phyloP scores from a whole-genome alignment of 30 jellyfish, hydroid and myxozoan species.

The Chrysaora quinquecirrha region DNA sequence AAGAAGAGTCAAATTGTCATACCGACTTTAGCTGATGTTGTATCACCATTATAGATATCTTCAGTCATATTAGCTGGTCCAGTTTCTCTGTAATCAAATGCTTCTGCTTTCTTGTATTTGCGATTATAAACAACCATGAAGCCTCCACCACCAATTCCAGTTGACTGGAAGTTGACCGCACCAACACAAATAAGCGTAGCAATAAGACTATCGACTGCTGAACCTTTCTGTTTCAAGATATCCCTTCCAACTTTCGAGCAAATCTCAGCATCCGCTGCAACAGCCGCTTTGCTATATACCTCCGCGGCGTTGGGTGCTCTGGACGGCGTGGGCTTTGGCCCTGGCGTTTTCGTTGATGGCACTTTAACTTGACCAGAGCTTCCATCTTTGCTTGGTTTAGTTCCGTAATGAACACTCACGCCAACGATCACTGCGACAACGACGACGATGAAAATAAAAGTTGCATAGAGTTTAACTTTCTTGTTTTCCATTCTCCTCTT shows the following conservation, averaged over 20 bases:
- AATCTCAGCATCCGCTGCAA: constrained; percentile 70
- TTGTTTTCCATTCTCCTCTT: constrained; percentile 29
- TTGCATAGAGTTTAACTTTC: constrained; percentile 22
- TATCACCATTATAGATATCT: constrained; percentile 51
- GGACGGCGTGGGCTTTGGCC: constrained; percentile 8
- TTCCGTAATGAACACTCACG: constrained; percentile 51
- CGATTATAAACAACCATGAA: constrained; percentile 85
- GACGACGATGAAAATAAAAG: constrained; percentile 21
- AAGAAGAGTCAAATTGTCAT: constrained; percentile 18
- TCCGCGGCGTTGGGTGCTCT: constrained; percentile 54
- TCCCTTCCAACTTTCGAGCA: constrained; percentile 84
- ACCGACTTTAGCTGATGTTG: constrained; percentile 55
- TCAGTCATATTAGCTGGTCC: constrained; percentile 83
- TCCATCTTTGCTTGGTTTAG: constrained; percentile 8
- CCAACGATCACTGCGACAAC: constrained; percentile 55
- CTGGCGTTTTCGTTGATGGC: too few species aligned
- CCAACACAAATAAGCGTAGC: constrained; percentile 92
- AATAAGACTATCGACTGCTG: constrained; percentile 88
- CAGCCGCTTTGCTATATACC: constrained; percentile 71
- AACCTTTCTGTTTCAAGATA: constrained; percentile 74
- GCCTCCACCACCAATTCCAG: constrained; percentile 99
- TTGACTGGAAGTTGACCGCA: constrained; percentile 80
- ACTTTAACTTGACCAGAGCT: neutral
- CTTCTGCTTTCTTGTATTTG: constrained; percentile 60
- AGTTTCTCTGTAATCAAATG: constrained; percentile 89